These are phyloP conservation scores for Zaprionus africanus DNA, from an alignment of 1,140 invertebrate species.

Conservation along the genomic window DNA sequence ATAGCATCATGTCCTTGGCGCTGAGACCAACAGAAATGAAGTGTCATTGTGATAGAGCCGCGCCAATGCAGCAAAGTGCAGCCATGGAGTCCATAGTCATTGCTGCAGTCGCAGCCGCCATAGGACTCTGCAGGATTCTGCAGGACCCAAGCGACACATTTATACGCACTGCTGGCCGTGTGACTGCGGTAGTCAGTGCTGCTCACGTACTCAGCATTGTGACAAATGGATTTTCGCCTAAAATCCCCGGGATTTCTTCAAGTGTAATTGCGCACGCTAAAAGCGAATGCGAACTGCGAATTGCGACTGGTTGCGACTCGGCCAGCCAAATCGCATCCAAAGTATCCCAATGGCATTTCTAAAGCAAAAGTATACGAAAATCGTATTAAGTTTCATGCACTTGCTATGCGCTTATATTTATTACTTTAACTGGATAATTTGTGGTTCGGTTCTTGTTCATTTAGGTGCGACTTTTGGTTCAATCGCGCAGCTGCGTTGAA, in stretches of 20 bases:
- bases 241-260: slow-evolving; percentile 81
- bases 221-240: slow-evolving; percentile 81
- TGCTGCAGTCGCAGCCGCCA: slow-evolving; percentile 8
- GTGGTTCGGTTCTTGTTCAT: slow-evolving; percentile 10
- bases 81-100: slow-evolving; percentile 34
- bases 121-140: slow-evolving; percentile 41
- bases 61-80: slow-evolving; percentile 61
- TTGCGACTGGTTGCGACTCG: slow-evolving; percentile 17
- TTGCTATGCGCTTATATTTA: slow-evolving; percentile 53
- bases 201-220: slow-evolving; percentile 80
- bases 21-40: slow-evolving; percentile 79
- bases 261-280: slow-evolving; percentile 80
- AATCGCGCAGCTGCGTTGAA: slow-evolving; percentile 10
- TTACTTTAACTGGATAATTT: slow-evolving; percentile 64
- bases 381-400: slow-evolving; percentile 69
- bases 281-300: slow-evolving; percentile 70
- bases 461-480: slow-evolving; percentile 28
- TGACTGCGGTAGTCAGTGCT: slow-evolving; percentile 52
- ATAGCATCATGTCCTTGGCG: slow-evolving; percentile 58
- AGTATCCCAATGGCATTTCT: neutral
- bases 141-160: slow-evolving; percentile 70
- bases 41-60: slow-evolving; percentile 79
- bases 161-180: slow-evolving; percentile 67
- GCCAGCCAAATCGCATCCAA: slow-evolving; percentile 28
- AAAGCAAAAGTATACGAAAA: slow-evolving; percentile 41